Base-by-base conservation (phyloP, 2,888 invertebrate species). In the Andricus curvator region DNA sequence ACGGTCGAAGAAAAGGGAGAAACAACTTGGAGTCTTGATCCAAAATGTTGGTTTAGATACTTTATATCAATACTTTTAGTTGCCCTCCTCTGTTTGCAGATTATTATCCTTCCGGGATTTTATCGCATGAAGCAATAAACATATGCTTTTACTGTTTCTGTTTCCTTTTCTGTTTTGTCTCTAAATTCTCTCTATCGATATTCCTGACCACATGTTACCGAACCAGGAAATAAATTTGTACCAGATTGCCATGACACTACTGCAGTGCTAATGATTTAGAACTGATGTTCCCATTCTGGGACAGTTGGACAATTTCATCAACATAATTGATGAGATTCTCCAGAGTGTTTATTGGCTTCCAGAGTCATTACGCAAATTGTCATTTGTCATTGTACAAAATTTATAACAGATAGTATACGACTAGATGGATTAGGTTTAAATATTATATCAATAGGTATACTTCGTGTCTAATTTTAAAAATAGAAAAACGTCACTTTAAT, bases 191-290 rank as follows among this genome's bases (percentile, higher is more conserved):
- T 37, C 41, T 74, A 60, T 74, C 51, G 1, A 33, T 70, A 56
- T 60, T 56, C n/a, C 56, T 33, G 56, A 56, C 48, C 74, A 74
- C 37, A 74, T 74, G 74, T 33, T 56, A 74, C 56, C 56, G 20
- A 33, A 33, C 29, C 20, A 29, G 29, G 33, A 29, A 74, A 74
- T 70, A 48, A 70, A 51, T 74, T 74, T 74, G 37, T 33, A 74
- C 25, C 74, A 74, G 56, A 74, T 74, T 60, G 74, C 33, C 56
- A 29, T 25, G 48, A 68, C 70, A 29, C 33, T 70, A 20, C 29
- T 70, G 56, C 9, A 17, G 29, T 25, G 44, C 25, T 29, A 60
- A 74, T 74, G 56, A 74, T 74, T 74, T 74, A 74, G 29, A 13
- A n/a, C 51, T 37, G 56, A 74, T 74, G 29, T 74, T 33, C 25